phyloP scores from a whole-genome alignment of 2,113 vertebrate species.

The Oreocharis arfaki region DNA sequence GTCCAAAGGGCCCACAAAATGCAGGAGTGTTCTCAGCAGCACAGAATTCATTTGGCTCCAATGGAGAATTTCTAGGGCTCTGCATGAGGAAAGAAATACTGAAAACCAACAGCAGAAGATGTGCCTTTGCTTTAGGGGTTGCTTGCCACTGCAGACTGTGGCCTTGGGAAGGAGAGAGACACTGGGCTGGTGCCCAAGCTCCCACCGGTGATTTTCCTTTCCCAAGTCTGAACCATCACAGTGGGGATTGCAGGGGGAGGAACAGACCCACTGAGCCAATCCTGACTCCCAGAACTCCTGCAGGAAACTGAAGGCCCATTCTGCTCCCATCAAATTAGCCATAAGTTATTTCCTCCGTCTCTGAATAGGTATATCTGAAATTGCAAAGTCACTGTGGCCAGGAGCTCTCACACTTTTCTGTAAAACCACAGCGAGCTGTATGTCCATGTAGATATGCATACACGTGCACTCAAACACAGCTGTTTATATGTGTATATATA shows the following conservation, averaged over 20 bases:
- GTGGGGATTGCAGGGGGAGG: not conserved
- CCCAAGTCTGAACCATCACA: fast-evolving
- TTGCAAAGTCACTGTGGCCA: not conserved
- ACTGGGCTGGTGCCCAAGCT: not conserved
- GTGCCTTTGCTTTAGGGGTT: not conserved
- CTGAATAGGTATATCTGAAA: not conserved
- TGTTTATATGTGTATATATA: fast-evolving
- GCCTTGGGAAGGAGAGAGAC: not conserved
- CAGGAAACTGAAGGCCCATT: not conserved
- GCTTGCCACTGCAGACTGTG: not conserved
- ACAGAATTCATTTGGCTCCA: not conserved
- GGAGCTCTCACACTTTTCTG: not conserved
- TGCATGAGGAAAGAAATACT: not conserved
- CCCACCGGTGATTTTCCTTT: not conserved
- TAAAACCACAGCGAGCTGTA: not conserved
- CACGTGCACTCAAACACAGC: not conserved
- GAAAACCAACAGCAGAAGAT: not conserved
- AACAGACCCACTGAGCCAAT: not conserved
- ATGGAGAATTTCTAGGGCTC: not conserved
- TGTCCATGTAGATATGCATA: too few species aligned
- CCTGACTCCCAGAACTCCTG: not conserved
- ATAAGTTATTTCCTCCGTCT: not conserved
- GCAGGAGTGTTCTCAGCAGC: not conserved
- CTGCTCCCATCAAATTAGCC: not conserved
- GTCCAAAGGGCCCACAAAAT: not conserved